Base-by-base conservation (phyloP, 2,797 vertebrate species). In the Lemur catta region DNA sequence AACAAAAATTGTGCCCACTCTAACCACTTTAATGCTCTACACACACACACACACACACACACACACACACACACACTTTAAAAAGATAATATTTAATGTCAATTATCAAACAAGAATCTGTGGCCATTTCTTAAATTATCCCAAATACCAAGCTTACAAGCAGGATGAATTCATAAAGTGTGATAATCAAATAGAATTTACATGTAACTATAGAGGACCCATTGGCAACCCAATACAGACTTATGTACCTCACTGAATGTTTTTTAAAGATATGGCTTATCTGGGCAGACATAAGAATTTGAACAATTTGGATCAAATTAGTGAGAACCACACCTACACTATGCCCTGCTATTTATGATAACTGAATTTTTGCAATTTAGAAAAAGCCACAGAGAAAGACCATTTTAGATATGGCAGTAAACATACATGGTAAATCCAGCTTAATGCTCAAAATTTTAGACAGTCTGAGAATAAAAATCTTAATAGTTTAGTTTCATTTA, bases 241-340 rank as follows among this genome's bases (percentile, higher is more conserved):
- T 0, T 12, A n/a, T 0, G 9, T 17, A 84, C 69, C 67, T 71
- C 72, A 7, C 11, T 38, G 55, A 90, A 67, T 71, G 67, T 65
- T 65, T 72, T 50, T 52, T 48, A 74, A 93, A 96, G 93, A 94
- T 88, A 95, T 0, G 8, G 72, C 80, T 97, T 95, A 97, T 97
- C 94, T 95, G 69, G 65, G 76, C 72, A 93, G 55, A 95, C 74
- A 28, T 0, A 59, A 93, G 85, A 92, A 95, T 82, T 7, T 71
- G n/a, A 97, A 93, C 84, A 43, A 93, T 94, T 89, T 35, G 13
- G 61, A 95, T 90, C 72, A 95, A 95, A 96, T 88, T 84, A 89
- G 52, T 6, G 63, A 94, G 67, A 93, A 55, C 84, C 28, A 46
- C 28, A 88, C 61, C 61, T 85, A 59, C 28, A 41, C 67, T 18